phyloP scores from a whole-genome alignment of 2,113 vertebrate genomes.

The Calidris pugnax region DNA sequence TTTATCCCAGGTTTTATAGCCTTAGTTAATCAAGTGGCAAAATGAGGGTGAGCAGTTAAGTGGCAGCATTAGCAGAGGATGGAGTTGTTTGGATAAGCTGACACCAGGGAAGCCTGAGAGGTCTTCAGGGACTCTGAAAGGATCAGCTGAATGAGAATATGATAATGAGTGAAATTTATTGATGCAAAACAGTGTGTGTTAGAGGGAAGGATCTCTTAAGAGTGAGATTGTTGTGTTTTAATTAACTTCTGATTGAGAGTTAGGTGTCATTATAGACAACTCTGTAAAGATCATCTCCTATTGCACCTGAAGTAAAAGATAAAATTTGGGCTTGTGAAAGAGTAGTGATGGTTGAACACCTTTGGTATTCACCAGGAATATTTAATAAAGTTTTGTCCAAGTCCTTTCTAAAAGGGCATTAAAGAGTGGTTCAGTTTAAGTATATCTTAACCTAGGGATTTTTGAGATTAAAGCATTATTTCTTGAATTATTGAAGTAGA shows the following conservation, averaged over 20 bases:
- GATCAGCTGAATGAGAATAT: not conserved
- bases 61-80: not conserved
- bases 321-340: not conserved
- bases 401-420: not conserved
- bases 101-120: not conserved
- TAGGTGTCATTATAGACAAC: not conserved
- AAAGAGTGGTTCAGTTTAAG: rapidly evolving
- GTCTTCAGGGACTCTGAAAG: not conserved
- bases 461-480: not conserved
- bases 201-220: not conserved
- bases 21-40: not conserved
- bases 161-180: not conserved
- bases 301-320: not conserved
- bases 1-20: not conserved
- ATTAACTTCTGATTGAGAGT: not conserved
- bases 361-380: not conserved
- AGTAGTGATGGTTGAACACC: not conserved
- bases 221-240: not conserved
- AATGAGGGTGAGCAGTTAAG: rapidly evolving
- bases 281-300: not conserved
- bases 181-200: not conserved
- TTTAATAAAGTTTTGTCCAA: not conserved
- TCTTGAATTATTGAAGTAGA: not conserved
- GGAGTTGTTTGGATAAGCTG: not conserved
- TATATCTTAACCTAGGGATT: not conserved